phyloP scores from a whole-genome alignment of 1,140 invertebrate genomes.

The Diabrotica undecimpunctata region DNA sequence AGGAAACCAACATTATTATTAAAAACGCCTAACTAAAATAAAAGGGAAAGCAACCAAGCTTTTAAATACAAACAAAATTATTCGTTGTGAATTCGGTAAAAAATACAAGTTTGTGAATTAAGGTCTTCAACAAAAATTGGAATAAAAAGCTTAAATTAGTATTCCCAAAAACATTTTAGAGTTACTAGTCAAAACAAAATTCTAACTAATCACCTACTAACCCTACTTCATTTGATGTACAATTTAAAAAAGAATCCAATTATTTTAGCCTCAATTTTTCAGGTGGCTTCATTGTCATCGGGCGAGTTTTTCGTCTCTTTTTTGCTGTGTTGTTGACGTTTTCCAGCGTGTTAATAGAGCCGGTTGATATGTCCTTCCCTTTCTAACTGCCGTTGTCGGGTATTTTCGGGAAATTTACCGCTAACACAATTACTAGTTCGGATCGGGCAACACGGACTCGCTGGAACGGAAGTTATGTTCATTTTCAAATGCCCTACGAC shows the following conservation, averaged over 20 bases:
- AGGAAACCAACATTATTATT: no score
- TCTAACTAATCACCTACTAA: no score
- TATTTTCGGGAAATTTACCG: conserved; percentile 40
- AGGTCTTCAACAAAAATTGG: no score
- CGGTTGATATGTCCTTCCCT: conserved; percentile 16
- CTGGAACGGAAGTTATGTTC: conserved; percentile 42
- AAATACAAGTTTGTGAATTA: no score
- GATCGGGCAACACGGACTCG: conserved; percentile 41
- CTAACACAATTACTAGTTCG: conserved; percentile 44
- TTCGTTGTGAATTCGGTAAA: no score
- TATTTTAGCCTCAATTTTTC: neutral
- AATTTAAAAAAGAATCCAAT: neutral
- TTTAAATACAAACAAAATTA: no score
- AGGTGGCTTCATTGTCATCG: neutral
- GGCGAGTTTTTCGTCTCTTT: conserved; percentile 5
- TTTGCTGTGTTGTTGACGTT: conserved; percentile 14
- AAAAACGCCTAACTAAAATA: no score
- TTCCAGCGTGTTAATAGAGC: conserved; percentile 21
- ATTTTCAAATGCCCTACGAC: conserved; percentile 36
- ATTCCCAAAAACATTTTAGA: no score
- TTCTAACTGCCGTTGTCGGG: conserved; percentile 31
- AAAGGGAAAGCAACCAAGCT: no score
- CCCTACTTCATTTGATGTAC: no score
- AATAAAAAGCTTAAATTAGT: no score
- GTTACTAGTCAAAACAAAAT: no score